Evolutionary conservation across 1,140 invertebrate genomes (phyloP).

Genomic region (Cherax quadricarinatus): DNA sequence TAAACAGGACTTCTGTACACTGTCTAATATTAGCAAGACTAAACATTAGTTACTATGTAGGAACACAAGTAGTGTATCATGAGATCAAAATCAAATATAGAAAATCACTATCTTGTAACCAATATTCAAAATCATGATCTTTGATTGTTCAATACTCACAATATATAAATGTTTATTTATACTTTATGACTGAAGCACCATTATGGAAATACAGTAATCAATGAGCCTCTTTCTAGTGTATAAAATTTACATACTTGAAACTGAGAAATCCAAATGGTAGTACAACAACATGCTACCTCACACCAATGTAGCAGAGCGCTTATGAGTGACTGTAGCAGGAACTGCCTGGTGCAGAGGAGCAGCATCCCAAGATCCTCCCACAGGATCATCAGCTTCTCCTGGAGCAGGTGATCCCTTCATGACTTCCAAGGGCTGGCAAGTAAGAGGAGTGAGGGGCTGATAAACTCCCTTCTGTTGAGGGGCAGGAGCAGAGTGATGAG

Average conservation of each 20-base stretch:
- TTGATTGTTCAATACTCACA: constrained; percentile 29
- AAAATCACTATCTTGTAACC: constrained; percentile 22
- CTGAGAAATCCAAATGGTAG: not conserved
- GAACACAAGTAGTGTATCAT: constrained; percentile 28
- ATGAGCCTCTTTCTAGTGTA: constrained; percentile 36
- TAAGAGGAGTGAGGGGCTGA: constrained; percentile 78
- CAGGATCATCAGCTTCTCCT: constrained; percentile 54
- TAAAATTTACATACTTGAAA: constrained; percentile 17
- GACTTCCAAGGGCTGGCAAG: constrained; percentile 76
- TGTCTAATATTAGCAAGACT: not conserved
- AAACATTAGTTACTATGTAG: constrained; percentile 19
- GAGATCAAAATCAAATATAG: constrained; percentile 54
- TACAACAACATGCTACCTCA: constrained; percentile 24
- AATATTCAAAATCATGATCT: constrained; percentile 34
- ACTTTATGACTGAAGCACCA: constrained; percentile 61
- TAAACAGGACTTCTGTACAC: not conserved
- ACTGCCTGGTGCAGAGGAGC: constrained; percentile 71
- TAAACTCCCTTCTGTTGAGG: constrained; percentile 78
- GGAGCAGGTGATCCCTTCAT: constrained; percentile 58
- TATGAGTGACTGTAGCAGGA: constrained; percentile 71
- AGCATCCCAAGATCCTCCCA: constrained; percentile 66
- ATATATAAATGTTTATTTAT: constrained; percentile 49
- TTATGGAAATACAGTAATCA: constrained; percentile 43
- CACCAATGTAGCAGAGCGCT: constrained; percentile 71
- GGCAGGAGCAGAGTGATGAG: constrained; percentile 71